Evolutionary conservation across 2,113 vertebrate species (phyloP).

Genomic region (Psilopsiagon aurifrons): DNA sequence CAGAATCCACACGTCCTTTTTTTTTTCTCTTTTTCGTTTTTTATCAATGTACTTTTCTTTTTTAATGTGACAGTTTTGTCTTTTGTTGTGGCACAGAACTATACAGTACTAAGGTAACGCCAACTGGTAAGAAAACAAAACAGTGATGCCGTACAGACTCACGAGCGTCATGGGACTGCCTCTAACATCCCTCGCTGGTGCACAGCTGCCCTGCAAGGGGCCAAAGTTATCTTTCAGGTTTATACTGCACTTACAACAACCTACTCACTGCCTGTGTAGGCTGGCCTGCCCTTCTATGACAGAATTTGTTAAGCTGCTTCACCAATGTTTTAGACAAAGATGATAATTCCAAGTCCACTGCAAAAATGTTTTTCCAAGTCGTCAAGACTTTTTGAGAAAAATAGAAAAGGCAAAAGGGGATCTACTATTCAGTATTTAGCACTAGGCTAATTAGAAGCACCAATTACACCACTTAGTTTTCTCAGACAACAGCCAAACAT

Average conservation of each 20-base stretch:
- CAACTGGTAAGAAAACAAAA: conserved; percentile 9
- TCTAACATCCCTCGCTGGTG: conserved; percentile 4
- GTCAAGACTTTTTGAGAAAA: not conserved
- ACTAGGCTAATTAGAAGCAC: conserved; percentile 49
- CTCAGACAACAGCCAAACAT: conserved; percentile 18
- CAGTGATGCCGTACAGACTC: conserved; percentile 33
- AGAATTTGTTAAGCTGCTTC: conserved; percentile 61
- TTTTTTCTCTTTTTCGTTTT: not conserved
- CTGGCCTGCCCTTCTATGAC: conserved; percentile 26
- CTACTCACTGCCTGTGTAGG: not conserved
- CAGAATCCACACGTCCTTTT: conserved; percentile 30
- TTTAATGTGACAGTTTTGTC: not conserved
- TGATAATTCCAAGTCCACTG: not conserved
- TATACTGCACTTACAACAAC: not conserved
- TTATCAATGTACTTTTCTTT: not conserved
- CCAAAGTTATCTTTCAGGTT: not conserved
- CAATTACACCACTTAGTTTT: conserved; percentile 7
- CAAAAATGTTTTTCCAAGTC: not conserved
- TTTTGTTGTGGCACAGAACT: conserved; percentile 35
- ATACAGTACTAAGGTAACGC: conserved; percentile 62
- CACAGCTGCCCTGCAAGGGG: not conserved
- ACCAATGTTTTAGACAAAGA: not conserved
- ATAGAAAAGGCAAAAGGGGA: conserved; percentile 42
- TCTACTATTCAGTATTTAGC: not conserved
- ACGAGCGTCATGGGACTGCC: conserved; percentile 57